Evolutionary conservation across 2,888 invertebrate species (phyloP).

Genomic region (Arrhopalites spinosus): DNA sequence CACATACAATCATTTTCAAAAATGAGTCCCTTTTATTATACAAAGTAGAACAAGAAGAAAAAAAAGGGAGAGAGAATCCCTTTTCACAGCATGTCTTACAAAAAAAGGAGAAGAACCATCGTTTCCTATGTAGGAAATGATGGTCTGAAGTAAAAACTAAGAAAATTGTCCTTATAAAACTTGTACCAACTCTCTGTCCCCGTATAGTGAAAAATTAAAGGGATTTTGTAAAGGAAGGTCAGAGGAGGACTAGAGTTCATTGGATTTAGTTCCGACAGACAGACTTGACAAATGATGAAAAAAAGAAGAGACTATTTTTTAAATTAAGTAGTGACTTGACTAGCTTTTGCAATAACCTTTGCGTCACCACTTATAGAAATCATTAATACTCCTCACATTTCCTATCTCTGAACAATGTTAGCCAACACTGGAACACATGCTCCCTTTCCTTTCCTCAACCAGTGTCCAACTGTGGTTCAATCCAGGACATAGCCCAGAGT

Average conservation of each 20-base stretch:
- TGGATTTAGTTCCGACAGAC: conserved; percentile 25
- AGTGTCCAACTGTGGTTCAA: background rate
- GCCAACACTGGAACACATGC: conserved; percentile 7
- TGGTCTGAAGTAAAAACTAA: no score
- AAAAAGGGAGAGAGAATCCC: no score
- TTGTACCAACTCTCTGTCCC: no score
- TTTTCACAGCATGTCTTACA: no score
- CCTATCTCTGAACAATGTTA: background rate
- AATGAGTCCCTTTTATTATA: no score
- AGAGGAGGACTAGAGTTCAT: conserved; percentile 5
- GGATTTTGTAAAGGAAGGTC: no score
- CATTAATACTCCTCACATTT: conserved; percentile 51
- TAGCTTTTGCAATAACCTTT: conserved; percentile 40
- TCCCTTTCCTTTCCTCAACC: background rate
- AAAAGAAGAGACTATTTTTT: conserved; percentile 20
- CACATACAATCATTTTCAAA: conserved; percentile 21
- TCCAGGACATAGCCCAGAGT: background rate
- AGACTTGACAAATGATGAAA: conserved; percentile 38
- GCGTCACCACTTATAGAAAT: conserved; percentile 48
- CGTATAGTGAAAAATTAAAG: no score
- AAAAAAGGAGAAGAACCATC: no score
- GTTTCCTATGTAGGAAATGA: no score
- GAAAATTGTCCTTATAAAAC: no score
- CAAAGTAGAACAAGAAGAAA: no score
- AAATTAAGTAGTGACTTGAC: conserved; percentile 21